Evolutionary conservation across 2,113 vertebrate genomes (phyloP).

Genomic region (Lasiurus cinereus): DNA sequence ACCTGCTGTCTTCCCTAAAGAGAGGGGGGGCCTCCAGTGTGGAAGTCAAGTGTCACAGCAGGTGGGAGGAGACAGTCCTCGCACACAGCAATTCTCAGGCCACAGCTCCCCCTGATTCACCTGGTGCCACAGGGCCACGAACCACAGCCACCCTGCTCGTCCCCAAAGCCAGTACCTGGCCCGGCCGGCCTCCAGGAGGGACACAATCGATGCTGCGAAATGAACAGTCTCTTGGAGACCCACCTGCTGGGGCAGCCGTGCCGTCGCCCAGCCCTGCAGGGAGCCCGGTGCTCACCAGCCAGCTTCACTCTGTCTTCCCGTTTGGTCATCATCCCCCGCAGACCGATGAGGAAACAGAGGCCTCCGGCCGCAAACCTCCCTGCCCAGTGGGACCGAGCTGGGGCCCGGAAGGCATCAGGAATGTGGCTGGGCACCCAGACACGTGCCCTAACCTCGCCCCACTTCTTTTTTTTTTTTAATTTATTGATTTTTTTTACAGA

Average conservation of each 20-base stretch:
- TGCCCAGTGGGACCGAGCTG: rapidly evolving
- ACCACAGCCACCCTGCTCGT: neutral
- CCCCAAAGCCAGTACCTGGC: neutral
- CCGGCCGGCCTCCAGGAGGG: neutral
- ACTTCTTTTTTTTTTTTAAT: neutral
- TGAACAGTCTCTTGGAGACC: rapidly evolving
- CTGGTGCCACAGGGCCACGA: neutral
- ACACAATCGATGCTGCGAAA: rapidly evolving
- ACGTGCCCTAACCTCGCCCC: rapidly evolving
- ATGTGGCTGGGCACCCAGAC: neutral
- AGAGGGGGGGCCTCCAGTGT: neutral
- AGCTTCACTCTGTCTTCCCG: neutral
- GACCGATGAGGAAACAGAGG: neutral
- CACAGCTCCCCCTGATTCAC: neutral
- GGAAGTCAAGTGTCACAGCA: neutral
- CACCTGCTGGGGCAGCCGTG: neutral
- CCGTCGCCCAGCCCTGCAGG: neutral
- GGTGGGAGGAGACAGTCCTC: neutral
- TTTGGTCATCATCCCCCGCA: rapidly evolving
- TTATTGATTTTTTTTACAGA: no score
- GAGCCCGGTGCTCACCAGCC: neutral
- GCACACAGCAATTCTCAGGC: neutral
- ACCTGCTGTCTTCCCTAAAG: neutral
- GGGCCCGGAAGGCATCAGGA: neutral
- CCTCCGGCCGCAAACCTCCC: neutral